These are phyloP conservation scores for Plutella xylostella DNA, from an alignment of 2,888 invertebrate genomes.

Conservation along the genomic window DNA sequence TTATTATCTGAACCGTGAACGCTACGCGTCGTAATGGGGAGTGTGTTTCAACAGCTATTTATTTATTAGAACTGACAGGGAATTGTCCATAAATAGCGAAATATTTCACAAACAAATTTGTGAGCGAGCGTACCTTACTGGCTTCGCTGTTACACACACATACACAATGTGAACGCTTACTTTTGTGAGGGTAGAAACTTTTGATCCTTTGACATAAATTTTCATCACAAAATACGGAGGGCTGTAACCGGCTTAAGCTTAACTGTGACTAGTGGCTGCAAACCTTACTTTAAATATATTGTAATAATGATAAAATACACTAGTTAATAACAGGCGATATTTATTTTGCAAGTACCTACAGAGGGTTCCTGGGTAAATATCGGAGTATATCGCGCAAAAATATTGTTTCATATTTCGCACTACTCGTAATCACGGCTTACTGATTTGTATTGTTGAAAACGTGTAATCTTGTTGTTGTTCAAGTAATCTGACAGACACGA, in stretches of 20 bases:
- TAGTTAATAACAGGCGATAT: conserved; percentile 57
- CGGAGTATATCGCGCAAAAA: conserved; percentile 38
- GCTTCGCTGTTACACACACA: conserved; percentile 28
- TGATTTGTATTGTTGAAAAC: conserved; percentile 54
- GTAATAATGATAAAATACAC: conserved; percentile 66
- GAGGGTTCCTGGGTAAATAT: conserved; percentile 50
- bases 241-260: conserved; percentile 69
- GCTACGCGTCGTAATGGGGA: conserved; percentile 24
- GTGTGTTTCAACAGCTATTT: conserved; percentile 30
- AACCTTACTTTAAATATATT: conserved; percentile 65
- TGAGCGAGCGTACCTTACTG: conserved; percentile 21
- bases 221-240: conserved; percentile 69
- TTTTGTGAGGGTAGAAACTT: conserved; percentile 55
- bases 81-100: conserved; percentile 38
- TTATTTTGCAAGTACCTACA: conserved; percentile 51
- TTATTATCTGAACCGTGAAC: conserved; percentile 36
- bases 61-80: conserved; percentile 45
- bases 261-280: conserved; percentile 62
- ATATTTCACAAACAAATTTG: conserved; percentile 38
- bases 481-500: conserved; percentile 28
- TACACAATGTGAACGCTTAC: conserved; percentile 14
- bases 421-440: too few relatives aligned
- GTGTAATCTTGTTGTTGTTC: conserved; percentile 33
- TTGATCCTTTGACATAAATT: conserved; percentile 69
- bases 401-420: conserved; percentile 61